Evolutionary conservation across 2,113 vertebrate species (phyloP).

Genomic region (Centrocercus urophasianus): DNA sequence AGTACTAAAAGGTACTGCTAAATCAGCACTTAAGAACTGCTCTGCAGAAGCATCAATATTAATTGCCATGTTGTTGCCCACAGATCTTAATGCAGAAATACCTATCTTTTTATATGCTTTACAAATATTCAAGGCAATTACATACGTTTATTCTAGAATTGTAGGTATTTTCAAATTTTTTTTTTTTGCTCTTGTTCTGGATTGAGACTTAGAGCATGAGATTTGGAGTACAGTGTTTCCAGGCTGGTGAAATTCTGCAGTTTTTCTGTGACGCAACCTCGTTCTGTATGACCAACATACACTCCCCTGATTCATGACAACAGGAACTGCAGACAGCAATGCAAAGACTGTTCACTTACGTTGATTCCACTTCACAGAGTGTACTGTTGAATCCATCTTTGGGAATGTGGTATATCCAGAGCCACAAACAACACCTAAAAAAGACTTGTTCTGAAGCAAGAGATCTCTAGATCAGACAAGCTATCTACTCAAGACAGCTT

Average conservation of each 20-base stretch:
- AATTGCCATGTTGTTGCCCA: not conserved
- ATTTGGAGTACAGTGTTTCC: not conserved
- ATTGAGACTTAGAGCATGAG: not conserved
- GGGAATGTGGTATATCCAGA: not conserved
- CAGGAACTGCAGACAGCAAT: accelerated
- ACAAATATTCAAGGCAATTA: not conserved
- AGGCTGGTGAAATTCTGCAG: not conserved
- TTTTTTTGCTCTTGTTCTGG: not conserved
- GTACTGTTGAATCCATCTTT: not conserved
- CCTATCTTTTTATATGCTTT: not conserved
- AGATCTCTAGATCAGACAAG: not conserved
- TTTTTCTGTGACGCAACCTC: not conserved
- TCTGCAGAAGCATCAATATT: not conserved
- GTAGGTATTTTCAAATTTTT: not conserved
- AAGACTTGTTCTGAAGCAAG: not conserved
- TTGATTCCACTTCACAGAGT: not conserved
- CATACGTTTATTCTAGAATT: not conserved
- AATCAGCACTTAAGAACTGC: not conserved
- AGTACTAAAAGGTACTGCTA: too few relatives aligned
- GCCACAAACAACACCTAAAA: accelerated
- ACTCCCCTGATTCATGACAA: not conserved
- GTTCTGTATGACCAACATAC: not conserved
- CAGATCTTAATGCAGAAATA: not conserved
- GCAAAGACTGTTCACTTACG: not conserved
- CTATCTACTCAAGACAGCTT: not conserved